Evolutionary conservation across 2,888 invertebrate species (phyloP).

Genomic region (Tineola bisselliella): DNA sequence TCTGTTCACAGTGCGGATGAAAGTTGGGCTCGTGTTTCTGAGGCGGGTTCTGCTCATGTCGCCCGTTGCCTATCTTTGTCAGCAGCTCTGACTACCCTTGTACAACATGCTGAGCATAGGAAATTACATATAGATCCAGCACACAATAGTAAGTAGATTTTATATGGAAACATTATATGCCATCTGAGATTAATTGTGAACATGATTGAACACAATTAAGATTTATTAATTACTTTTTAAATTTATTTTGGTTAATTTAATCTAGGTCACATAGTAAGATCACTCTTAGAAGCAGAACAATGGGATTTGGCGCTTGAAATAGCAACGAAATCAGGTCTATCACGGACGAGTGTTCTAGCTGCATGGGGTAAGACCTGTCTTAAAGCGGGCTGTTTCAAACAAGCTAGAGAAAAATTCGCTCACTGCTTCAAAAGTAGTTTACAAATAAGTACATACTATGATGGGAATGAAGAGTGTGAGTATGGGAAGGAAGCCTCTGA

Average conservation of each 20-base stretch:
- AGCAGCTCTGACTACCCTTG: slow-evolving; percentile 65
- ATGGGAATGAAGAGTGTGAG: slow-evolving; percentile 47
- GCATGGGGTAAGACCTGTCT: slow-evolving; percentile 89
- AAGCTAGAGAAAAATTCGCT: slow-evolving; percentile 79
- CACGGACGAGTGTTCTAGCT: slow-evolving; percentile 82
- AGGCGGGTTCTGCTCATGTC: slow-evolving; percentile 58
- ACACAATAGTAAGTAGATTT: slow-evolving; percentile 49
- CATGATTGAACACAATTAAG: too few relatives aligned
- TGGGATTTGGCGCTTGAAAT: slow-evolving; percentile 86
- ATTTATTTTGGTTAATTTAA: slow-evolving; percentile 17
- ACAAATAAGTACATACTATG: slow-evolving; percentile 34
- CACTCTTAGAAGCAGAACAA: slow-evolving; percentile 84
- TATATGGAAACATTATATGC: too few relatives aligned
- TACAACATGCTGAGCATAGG: slow-evolving; percentile 62
- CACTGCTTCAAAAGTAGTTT: slow-evolving; percentile 49
- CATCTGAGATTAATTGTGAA: too few relatives aligned
- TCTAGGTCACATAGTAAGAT: slow-evolving; percentile 72
- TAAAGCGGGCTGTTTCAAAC: slow-evolving; percentile 79
- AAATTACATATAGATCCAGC: slow-evolving; percentile 54
- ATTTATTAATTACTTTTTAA: too few relatives aligned
- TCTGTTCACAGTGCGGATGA: slow-evolving; percentile 14
- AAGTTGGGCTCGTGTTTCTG: slow-evolving; percentile 32
- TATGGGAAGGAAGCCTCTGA: slow-evolving; percentile 51
- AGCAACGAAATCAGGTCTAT: slow-evolving; percentile 86
- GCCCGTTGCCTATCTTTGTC: slow-evolving; percentile 66